Base-by-base conservation (phyloP, 2,888 invertebrate genomes). In the Nephrotoma flavescens region DNA sequence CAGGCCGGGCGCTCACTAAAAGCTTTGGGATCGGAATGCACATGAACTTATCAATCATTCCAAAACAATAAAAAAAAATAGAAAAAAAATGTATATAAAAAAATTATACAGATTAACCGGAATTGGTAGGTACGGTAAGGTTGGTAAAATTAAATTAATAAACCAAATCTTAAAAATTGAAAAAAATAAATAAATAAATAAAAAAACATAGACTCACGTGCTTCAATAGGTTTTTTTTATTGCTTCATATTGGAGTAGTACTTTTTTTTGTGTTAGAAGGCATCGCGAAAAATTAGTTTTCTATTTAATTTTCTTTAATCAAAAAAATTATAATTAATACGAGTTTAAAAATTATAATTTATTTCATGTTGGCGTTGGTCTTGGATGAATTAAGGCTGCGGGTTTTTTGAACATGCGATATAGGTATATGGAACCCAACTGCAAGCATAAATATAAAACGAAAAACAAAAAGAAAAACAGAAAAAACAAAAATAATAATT, bases 401-500 rank as follows among this genome's bases (percentile, higher is more conserved):
- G 93, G 92, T 92, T 91, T 92, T 93, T 93, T 93, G 94, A 95
- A 95, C 94, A 96, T 96, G 96, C 96, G 96, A 90, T 95, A 96
- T 95, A 94, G 95, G 95, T 94, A 95, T 95, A 94, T 96, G 95
- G 94, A 96, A 96, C 94, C 96, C 95, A 94, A 96, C 96, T 96
- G 96, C 95, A 96, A 96, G 95, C 95, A 89, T 88, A 88, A 89
- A 71, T 88, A 88, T 87, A 87, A 87, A 88, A 88, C 87, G 88
- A 89, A 89, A 90, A 89, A 88, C 88, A 87, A 89, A 89, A 89
- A 90, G 87, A 85, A 88, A 88, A 88, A 87, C 87, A 88, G 87
- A 87, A 88, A 85, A 44, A 85, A 85, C 71, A 85, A 42, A 85
- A 85, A 85, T 42, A 5, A 85, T 85, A 85, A 52, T 47, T 11